A percentile compares a stretch with the other conserved stretches of the same genome.
These are phyloP conservation scores for Indicator indicator DNA, from an alignment of 2,113 vertebrate genomes.

Conservation along the genomic window DNA sequence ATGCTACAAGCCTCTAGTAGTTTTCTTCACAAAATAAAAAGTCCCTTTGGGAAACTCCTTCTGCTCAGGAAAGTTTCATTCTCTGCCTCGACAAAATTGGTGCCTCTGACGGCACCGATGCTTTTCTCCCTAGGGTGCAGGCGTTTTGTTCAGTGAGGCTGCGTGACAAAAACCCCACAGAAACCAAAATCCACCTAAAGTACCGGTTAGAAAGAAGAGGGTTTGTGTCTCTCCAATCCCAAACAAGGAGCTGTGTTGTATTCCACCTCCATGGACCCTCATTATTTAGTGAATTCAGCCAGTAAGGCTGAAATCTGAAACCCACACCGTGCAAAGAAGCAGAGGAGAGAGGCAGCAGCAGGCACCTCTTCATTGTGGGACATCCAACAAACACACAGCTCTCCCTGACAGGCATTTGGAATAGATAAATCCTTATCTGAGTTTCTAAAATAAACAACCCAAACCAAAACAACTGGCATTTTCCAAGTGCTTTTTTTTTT, in stretches of 20 bases:
- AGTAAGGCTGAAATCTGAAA: background rate
- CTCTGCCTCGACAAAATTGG: background rate
- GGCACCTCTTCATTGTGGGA: fast-evolving
- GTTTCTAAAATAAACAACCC: background rate
- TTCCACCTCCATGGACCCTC: background rate
- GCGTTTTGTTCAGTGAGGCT: background rate
- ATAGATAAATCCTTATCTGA: background rate
- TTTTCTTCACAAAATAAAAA: conserved; percentile 27
- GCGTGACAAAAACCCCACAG: background rate
- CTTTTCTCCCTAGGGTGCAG: background rate
- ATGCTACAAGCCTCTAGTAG: background rate
- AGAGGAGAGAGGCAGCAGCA: background rate
- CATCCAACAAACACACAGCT: background rate
- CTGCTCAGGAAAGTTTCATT: background rate
- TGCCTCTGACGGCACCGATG: background rate
- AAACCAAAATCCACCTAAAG: background rate
- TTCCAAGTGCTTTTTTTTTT: background rate
- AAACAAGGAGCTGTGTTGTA: background rate
- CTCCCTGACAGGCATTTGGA: background rate
- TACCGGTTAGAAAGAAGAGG: background rate
- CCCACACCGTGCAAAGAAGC: background rate
- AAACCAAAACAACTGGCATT: background rate
- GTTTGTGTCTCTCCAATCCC: background rate
- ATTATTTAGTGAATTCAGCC: background rate
- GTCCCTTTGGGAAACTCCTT: background rate